Conservation (phyloP, 2,888 invertebrate genomes). For the Phymatocera aterrima region DNA sequence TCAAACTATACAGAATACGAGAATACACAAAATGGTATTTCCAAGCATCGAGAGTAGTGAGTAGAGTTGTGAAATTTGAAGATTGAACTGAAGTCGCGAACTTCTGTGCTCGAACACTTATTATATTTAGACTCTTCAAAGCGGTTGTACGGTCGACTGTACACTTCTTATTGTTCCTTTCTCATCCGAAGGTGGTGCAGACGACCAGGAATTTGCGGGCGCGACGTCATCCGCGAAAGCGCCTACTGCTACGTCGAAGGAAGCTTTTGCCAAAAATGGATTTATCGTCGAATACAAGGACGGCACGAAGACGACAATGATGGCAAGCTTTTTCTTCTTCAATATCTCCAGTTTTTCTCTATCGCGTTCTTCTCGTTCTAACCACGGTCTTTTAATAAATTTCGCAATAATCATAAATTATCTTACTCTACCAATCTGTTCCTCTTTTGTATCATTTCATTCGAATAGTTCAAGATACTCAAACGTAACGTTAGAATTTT, state of each 20-base stretch:
- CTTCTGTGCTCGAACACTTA: constrained; percentile 14
- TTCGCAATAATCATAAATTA: not conserved
- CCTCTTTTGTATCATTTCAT: too few species aligned
- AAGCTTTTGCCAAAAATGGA: constrained; percentile 87
- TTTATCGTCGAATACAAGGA: constrained; percentile 71
- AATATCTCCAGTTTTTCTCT: not conserved
- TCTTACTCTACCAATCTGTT: too few species aligned
- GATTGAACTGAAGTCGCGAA: not conserved
- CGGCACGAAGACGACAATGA: constrained; percentile 67
- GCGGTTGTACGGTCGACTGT: constrained; percentile 12
- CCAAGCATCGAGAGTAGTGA: not conserved
- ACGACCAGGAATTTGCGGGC: constrained; percentile 84
- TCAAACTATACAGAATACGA: not conserved
- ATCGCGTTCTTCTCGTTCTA: not conserved
- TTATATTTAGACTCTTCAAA: constrained; percentile 29
- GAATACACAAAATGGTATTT: not conserved
- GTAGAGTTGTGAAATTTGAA: constrained; percentile 16
- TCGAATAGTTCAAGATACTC: not conserved
- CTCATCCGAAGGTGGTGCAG: constrained; percentile 81
- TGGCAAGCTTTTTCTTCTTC: constrained; percentile 56
- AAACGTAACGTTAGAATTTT: not conserved
- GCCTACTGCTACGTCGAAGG: constrained; percentile 91
- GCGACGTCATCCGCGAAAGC: constrained; percentile 87
- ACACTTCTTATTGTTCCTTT: constrained; percentile 14
- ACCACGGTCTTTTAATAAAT: not conserved